Evolutionary conservation across 2,888 invertebrate genomes (phyloP), one percentile per base, ranked within the genome.

Genomic region (Ganaspis brasiliensis): DNA sequence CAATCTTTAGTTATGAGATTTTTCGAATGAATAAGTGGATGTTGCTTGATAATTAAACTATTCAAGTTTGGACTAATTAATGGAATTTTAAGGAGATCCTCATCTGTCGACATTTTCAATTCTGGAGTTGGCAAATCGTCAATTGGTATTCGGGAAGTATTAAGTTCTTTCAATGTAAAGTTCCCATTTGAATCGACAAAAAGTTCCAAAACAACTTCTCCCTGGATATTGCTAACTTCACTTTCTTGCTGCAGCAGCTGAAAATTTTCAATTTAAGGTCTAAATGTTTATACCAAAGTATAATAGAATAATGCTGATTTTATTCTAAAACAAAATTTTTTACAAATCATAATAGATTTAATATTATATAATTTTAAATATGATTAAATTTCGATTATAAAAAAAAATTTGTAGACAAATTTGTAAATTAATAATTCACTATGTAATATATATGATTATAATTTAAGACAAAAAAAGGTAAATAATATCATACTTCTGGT

Each of bases 281-380:
- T n/a, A n/a, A n/a, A 49, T 49, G 14, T 49, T 49, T 49, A 49
- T 49, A 49, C n/a, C 5, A n/a, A 49, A 49, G 49, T n/a, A n/a
- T 2, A 49, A 49, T 49, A 5, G 14, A 5, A n/a, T 14, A 49
- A 49, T 49, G 14, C 14, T 49, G 49, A 10, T 49, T 49, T 49
- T 49, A 49, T 49, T 49, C 2, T 49, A 49, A 49, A 49, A 49
- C 2, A 31, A 31, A 49, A n/a, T 14, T 49, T 2, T 49, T 5
- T 49, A 49, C 49, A 49, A n/a, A 1, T n/a, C 2, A 5, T 49
- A 49, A 49, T 49, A n/a, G 5, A 1, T 49, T 49, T n/a, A 5
- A 49, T 49, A 3, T 14, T 49, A 49, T 49, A n/a, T 49, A n/a
- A 14, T 14, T 14, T 14, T 5, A 14, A 49, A 49, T 49, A 49